phyloP scores from a whole-genome alignment of 2,888 invertebrate genomes.

The Pilophorus perplexus region DNA sequence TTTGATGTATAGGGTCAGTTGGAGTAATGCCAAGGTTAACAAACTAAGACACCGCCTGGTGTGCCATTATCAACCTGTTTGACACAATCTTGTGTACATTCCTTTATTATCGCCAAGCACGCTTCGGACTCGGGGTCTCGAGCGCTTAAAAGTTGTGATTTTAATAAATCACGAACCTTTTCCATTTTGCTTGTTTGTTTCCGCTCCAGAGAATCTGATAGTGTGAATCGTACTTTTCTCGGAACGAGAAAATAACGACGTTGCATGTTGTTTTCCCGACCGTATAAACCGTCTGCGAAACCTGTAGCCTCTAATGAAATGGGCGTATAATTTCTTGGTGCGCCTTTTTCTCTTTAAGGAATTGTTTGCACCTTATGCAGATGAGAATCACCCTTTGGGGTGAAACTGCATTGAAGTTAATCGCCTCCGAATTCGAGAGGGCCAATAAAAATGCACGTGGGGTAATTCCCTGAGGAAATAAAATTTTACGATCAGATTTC shows the following conservation, averaged over 20 bases:
- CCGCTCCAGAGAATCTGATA: no score
- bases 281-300: not conserved
- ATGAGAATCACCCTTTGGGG: no score
- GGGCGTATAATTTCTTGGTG: not conserved
- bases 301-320: not conserved
- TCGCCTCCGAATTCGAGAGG: no score
- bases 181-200: no score
- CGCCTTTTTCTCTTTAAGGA: not conserved
- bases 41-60: not conserved
- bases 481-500: no score
- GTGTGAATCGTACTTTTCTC: not conserved
- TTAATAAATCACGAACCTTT: no score
- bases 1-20: conserved; percentile 22
- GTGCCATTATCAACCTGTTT: conserved; percentile 29
- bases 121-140: not conserved
- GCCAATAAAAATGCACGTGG: no score
- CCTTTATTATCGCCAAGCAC: not conserved
- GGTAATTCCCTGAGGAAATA: no score
- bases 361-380: no score
- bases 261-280: not conserved
- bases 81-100: not conserved
- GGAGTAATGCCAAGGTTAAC: conserved; percentile 28
- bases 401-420: no score
- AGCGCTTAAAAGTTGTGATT: not conserved
- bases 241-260: not conserved